Percentiles rank a stretch among this genome's conserved stretches.
These are phyloP conservation scores for Sycobia sp. DNA, from an alignment of 1,140 invertebrate genomes.

Conservation along the genomic window DNA sequence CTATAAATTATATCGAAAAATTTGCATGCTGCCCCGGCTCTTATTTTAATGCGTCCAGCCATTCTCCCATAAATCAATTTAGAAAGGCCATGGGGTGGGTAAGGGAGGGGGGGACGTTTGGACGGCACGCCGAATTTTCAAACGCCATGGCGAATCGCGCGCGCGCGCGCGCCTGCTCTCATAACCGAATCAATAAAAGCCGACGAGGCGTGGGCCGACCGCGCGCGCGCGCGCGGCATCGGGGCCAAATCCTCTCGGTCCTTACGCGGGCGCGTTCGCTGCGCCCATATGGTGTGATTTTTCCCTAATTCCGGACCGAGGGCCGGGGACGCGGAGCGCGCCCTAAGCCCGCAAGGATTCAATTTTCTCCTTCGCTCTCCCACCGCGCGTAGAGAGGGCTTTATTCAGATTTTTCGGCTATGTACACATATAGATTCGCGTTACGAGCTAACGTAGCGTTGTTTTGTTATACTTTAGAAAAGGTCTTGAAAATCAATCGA, in stretches of 20 bases:
- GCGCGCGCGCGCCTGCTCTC: no score
- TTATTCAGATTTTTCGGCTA: no score
- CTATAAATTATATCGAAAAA: no score
- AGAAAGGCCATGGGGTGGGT: background rate
- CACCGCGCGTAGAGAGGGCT: no score
- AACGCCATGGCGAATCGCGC: background rate
- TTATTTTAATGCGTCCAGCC: background rate
- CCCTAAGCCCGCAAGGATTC: no score
- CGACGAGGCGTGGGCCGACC: background rate
- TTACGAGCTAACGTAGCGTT: no score
- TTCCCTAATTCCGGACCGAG: constrained; percentile 41
- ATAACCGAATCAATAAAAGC: constrained; percentile 29
- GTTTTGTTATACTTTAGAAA: no score
- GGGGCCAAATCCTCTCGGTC: constrained; percentile 38
- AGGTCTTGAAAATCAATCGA: no score
- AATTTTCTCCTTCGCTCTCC: no score
- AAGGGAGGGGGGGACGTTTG: background rate
- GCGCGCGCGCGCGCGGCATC: constrained; percentile 39
- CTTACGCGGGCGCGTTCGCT: constrained; percentile 25
- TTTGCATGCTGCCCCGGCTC: no score
- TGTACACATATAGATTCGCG: no score
- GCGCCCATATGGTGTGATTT: constrained; percentile 53
- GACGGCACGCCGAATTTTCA: no score
- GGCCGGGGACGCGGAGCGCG: background rate
- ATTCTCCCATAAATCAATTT: constrained; percentile 14